Base-by-base conservation (phyloP, 2,797 vertebrate species). In the Uromys caudimaculatus region DNA sequence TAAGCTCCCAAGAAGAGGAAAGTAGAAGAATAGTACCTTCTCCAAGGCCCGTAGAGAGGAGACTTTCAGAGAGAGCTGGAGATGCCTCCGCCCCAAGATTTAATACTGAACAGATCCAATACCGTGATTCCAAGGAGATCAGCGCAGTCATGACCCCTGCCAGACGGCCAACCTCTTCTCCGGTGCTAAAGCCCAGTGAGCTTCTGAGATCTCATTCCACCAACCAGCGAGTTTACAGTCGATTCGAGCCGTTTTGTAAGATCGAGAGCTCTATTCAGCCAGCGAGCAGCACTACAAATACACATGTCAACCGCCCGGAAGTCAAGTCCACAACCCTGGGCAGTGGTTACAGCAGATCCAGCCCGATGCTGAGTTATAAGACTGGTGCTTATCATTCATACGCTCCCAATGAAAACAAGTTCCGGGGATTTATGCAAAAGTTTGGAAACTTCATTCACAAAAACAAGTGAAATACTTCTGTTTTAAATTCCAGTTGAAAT, bases 371-470 rank as follows among this genome's bases (percentile, higher is more conserved):
- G 71, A 97, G 73, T 95, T 99, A 98, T 78, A 99, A 96, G 64
- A 97, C 98, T 85, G 64, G 97, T 52, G 96, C 97, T 76, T 99
- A 99, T 47, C 97, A 97, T 73, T 97, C 98, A 0, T 87, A 99
- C 50, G 98, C 98, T 17, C 98, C 98, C 96, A 99, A 99, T 97
- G 99, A 99, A 98, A 99, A 99, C 95, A 99, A 99, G 97, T 98
- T 99, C 87, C 99, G 99, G 91, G 99, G 99, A 94, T 99, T 99
- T 97, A 99, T 99, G 98, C 99, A 99, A 24, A 99, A 99, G 97
- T 99, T 99, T 98, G 99, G 99, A 82, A 99, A 99, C 97, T 98
- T 99, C 16, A 98, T 99, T 90, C 97, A 99, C 96, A 99, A 99
- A 98, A 99, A 98, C 98, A 99, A 99, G 88, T 98, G 95, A 97